Percentiles rank a stretch among this genome's conserved stretches.
phyloP scores from a whole-genome alignment of 2,888 invertebrate species.

The Spodoptera exigua region DNA sequence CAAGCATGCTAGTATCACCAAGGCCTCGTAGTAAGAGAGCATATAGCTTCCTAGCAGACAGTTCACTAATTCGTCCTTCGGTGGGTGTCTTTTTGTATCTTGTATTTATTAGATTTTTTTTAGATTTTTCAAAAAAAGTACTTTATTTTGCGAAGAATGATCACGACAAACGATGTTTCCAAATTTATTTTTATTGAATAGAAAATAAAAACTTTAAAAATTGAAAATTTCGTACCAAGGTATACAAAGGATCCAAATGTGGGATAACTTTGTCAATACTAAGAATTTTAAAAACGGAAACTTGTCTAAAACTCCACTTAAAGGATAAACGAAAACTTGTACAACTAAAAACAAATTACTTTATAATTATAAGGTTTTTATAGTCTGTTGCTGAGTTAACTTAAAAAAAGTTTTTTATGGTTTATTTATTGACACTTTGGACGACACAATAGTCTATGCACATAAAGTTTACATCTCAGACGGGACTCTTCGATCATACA shows the following conservation, averaged over 20 bases:
- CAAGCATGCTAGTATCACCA: slow-evolving; percentile 80
- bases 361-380: slow-evolving; percentile 13
- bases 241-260: slow-evolving; percentile 29
- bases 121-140: not conserved
- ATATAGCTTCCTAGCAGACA: slow-evolving; percentile 61
- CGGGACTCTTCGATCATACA: slow-evolving; percentile 37
- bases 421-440: slow-evolving; percentile 49
- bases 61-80: slow-evolving; percentile 13
- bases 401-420: slow-evolving; percentile 14
- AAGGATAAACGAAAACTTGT: slow-evolving; percentile 26
- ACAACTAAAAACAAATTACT: slow-evolving; percentile 25
- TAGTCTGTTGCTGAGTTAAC: slow-evolving; percentile 29
- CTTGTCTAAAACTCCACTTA: slow-evolving; percentile 33
- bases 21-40: slow-evolving; percentile 75
- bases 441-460: slow-evolving; percentile 61
- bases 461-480: slow-evolving; percentile 63
- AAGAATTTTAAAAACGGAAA: slow-evolving; percentile 48
- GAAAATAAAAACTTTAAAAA: slow-evolving; percentile 6
- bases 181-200: slow-evolving; percentile 31
- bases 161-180: slow-evolving; percentile 7
- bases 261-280: slow-evolving; percentile 39
- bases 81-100: not conserved
- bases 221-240: not conserved
- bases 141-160: not conserved
- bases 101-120: not conserved